A percentile compares a stretch with the other conserved stretches of the same genome.
These are phyloP conservation scores for Opisthocomus hoazin DNA, from an alignment of 2,113 vertebrate species.

Conservation along the genomic window DNA sequence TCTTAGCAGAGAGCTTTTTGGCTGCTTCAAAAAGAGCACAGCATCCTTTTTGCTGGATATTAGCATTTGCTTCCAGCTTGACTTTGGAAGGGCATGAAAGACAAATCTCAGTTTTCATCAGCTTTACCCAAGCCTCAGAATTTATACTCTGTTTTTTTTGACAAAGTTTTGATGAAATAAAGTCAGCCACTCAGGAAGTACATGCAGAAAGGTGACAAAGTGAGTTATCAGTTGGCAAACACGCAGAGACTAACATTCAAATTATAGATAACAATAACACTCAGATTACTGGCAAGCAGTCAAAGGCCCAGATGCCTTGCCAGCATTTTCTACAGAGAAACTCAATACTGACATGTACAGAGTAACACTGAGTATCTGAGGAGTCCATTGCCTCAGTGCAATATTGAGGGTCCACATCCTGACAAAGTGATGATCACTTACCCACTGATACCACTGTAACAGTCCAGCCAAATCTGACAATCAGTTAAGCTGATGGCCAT, in stretches of 20 bases:
- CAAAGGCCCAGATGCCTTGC: background rate
- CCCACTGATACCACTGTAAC: background rate
- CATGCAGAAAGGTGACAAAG: background rate
- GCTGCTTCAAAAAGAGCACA: background rate
- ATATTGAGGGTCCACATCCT: background rate
- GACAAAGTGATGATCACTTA: background rate
- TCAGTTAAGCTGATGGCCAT: background rate
- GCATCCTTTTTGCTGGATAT: background rate
- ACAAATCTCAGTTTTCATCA: background rate
- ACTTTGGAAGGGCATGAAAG: conserved; percentile 6
- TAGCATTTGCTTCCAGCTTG: background rate
- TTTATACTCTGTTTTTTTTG: background rate
- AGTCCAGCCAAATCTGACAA: background rate
- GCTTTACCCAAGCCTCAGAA: background rate
- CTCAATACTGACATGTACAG: background rate
- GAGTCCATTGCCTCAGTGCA: background rate
- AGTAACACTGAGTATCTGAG: background rate
- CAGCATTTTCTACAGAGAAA: background rate
- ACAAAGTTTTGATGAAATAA: conserved; percentile 1
- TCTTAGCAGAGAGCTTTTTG: background rate
- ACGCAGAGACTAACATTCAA: background rate
- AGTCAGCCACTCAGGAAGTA: background rate
- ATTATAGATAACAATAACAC: conserved; percentile 9
- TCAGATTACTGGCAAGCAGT: background rate
- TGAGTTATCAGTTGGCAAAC: conserved; percentile 8